Evolutionary conservation across 2,113 vertebrate species (phyloP).

Genomic region (Phyllopteryx taeniolatus): DNA sequence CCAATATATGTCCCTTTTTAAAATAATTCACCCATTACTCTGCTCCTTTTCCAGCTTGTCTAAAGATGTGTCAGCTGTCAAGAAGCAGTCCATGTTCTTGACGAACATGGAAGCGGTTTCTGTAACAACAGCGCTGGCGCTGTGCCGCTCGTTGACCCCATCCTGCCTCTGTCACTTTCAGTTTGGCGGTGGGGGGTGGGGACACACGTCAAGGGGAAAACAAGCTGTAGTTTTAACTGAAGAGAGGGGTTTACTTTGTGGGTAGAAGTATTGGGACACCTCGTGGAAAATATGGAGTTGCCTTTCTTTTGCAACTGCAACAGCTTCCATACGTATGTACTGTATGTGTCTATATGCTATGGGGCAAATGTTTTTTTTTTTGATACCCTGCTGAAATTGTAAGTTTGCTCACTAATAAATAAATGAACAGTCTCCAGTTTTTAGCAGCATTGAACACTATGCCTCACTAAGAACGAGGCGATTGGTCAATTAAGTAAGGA

Average conservation of each 20-base stretch:
- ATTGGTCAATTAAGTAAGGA: background rate
- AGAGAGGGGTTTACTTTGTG: background rate
- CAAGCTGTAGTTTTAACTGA: background rate
- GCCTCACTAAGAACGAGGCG: too few relatives aligned
- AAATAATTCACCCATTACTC: background rate
- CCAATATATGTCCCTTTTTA: background rate
- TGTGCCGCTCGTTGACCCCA: conserved; percentile 49
- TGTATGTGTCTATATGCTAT: too few relatives aligned
- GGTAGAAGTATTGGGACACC: background rate
- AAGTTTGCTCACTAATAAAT: too few relatives aligned
- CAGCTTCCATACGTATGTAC: too few relatives aligned
- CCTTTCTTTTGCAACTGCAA: too few relatives aligned
- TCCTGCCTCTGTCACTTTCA: conserved; percentile 46
- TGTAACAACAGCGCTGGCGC: conserved; percentile 41
- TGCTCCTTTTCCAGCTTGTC: conserved; percentile 38
- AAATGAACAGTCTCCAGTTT: too few relatives aligned
- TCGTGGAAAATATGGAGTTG: background rate
- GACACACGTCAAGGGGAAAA: conserved; percentile 25
- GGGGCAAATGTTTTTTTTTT: too few relatives aligned
- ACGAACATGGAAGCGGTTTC: conserved; percentile 36
- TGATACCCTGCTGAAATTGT: too few relatives aligned
- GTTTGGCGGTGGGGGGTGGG: background rate
- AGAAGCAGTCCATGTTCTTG: conserved; percentile 49
- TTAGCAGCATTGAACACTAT: too few relatives aligned
- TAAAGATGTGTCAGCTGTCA: conserved; percentile 57